Percentiles rank a stretch among this genome's conserved stretches.
These are phyloP conservation scores for Mobula birostris DNA, from an alignment of 2,113 vertebrate species.

Conservation along the genomic window DNA sequence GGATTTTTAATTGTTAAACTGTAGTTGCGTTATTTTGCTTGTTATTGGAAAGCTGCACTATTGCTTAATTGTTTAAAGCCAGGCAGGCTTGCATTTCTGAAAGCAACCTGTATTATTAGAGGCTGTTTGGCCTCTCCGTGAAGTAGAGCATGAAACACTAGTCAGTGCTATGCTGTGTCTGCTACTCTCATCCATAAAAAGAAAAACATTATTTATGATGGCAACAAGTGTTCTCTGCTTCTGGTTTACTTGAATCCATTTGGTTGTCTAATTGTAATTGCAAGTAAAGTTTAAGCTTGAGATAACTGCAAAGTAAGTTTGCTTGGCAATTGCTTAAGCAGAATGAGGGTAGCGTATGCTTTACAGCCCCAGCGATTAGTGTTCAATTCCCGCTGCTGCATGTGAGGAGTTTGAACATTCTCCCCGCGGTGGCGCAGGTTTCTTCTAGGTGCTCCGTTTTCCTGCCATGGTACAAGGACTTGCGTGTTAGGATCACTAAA, in stretches of 20 bases:
- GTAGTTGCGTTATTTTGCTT: background rate
- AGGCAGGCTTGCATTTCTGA: conserved; percentile 31
- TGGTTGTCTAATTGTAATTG: background rate
- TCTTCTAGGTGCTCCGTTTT: no score
- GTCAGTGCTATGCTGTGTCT: conserved; percentile 13
- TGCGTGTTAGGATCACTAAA: no score
- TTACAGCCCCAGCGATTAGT: no score
- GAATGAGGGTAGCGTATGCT: background rate
- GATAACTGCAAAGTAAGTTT: background rate
- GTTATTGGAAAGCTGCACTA: conserved; percentile 1
- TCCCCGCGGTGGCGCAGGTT: no score
- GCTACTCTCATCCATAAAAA: conserved; percentile 14
- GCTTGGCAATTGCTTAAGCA: background rate
- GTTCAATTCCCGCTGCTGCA: no score
- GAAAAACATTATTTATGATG: conserved; percentile 1
- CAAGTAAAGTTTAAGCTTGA: background rate
- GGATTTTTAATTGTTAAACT: background rate
- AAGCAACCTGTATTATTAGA: conserved; percentile 37
- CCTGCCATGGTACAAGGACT: no score
- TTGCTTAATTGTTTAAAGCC: conserved; percentile 20
- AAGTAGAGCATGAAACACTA: conserved; percentile 25
- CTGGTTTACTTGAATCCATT: background rate
- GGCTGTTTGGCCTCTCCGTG: conserved; percentile 27
- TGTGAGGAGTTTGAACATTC: no score
- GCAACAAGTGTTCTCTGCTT: conserved; percentile 8